Evolutionary conservation across 1,140 invertebrate species (phyloP), one percentile per base, ranked within the genome.

Genomic region (Pseudomyrmex gracilis): DNA sequence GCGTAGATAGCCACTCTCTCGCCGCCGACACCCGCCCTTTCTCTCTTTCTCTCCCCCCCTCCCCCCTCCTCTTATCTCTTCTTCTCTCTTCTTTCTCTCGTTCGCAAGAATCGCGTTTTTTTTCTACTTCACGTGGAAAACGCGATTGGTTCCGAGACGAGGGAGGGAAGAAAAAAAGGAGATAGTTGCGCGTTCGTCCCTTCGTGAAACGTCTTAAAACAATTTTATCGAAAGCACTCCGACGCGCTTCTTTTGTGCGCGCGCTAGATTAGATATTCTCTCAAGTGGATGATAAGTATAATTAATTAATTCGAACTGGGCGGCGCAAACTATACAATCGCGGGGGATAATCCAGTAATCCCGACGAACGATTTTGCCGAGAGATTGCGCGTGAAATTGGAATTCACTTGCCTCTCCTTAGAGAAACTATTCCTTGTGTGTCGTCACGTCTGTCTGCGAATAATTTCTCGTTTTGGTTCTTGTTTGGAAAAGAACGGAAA

Each of bases 1-100:
- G 87, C 84, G 84, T 86, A 89, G 85, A 88, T 86, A 89, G 87
- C 85, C 87, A 74, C 84, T 86, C 83, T 86, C 83, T 64, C 13
- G 17, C 51, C 71, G 76, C 20, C 34, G 68, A 58, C 34, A 58
- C 34, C 24, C 45, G 15, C 60, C 24, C 24, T 24, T 3, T 24
- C 24, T 24, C 24, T 24, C 24, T 24, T 3, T 24, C 24, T 34
- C 0, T 34, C 34, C 7, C 34, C 7, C 34, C 7, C 34, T 34
- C 5, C 45, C 34, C 45, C 49, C n/a, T 57, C 22, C 10, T 4
- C 20, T 22, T 4, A 12, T 7, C 13, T 43, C 7, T 49, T 70
- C 63, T 9, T 58, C 51, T 34, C 34, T 34, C 34, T 34, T 34
- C 34, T 34, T 34, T 34, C 5, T 34, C 17, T 24, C 43, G 3